A percentile compares a stretch with the other conserved stretches of the same genome.
Evolutionary conservation across 2,797 vertebrate species (phyloP).

Genomic region (Jordanella pulchra): DNA sequence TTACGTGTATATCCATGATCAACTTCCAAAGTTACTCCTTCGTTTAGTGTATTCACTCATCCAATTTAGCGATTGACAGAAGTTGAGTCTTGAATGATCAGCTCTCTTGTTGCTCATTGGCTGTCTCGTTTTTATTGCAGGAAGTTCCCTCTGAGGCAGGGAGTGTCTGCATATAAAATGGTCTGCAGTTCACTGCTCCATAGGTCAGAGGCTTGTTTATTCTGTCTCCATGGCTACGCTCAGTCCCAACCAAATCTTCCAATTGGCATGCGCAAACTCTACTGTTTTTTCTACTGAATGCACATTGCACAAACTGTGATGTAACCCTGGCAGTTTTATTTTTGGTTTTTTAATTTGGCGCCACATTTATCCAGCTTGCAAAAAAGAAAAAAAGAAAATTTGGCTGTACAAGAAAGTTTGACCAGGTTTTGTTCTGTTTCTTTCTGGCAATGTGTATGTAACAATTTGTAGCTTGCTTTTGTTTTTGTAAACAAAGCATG

Average conservation of each 20-base stretch:
- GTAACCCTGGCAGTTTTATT: conserved; percentile 66
- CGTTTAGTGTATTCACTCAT: conserved; percentile 64
- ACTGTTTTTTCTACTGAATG: conserved; percentile 79
- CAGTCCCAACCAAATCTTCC: conserved; percentile 92
- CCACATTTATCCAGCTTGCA: conserved; percentile 74
- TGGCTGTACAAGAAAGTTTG: conserved; percentile 74
- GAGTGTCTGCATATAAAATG: conserved; percentile 99
- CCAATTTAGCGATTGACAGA: conserved; percentile 77
- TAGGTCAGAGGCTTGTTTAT: conserved; percentile 99
- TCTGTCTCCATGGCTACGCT: conserved; percentile 99
- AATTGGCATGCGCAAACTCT: conserved; percentile 84
- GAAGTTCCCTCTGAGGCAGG: conserved; percentile 99
- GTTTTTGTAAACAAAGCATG: conserved; percentile 84
- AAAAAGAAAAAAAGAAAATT: conserved; percentile 42
- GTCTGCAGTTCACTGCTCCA: conserved; percentile 99
- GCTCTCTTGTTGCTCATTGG: conserved; percentile 99
- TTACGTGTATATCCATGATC: conserved; percentile 66
- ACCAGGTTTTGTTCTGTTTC: conserved; percentile 73
- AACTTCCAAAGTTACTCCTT: conserved; percentile 63
- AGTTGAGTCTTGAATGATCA: conserved; percentile 96
- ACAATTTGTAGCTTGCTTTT: conserved; percentile 80
- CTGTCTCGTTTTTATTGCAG: conserved; percentile 99
- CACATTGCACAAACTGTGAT: conserved; percentile 81
- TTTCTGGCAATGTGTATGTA: conserved; percentile 81
- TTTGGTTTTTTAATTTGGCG: conserved; percentile 62